Percentiles rank a stretch among this genome's conserved stretches.
These are phyloP conservation scores for Etheostoma cragini DNA, from an alignment of 2,113 vertebrate species.

Conservation along the genomic window DNA sequence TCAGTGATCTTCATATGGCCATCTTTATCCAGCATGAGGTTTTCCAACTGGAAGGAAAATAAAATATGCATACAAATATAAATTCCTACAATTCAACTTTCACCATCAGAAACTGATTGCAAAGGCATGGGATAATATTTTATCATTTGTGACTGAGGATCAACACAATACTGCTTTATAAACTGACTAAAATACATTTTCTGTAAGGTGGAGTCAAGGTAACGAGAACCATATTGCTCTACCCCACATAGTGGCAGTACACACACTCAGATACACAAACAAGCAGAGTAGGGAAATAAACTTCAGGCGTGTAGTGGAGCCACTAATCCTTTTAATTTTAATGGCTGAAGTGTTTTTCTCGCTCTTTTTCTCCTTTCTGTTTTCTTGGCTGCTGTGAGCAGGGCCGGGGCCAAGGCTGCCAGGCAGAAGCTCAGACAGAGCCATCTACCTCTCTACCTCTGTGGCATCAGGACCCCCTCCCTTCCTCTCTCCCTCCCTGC, in stretches of 20 bases:
- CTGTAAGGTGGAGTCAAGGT: slow-evolving; percentile 2
- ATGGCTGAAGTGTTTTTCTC: slow-evolving; percentile 75
- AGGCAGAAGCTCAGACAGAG: slow-evolving; percentile 73
- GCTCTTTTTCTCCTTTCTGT: slow-evolving; percentile 63
- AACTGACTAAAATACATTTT: background rate
- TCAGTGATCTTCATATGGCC: slow-evolving; percentile 99
- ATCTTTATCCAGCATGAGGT: slow-evolving; percentile 98
- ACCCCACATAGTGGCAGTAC: slow-evolving; percentile 19
- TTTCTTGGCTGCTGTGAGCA: slow-evolving; percentile 75
- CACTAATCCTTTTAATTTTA: slow-evolving; percentile 84
- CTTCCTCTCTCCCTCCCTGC: slow-evolving; percentile 10
- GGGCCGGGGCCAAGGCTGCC: slow-evolving; percentile 77
- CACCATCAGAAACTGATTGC: too few species aligned
- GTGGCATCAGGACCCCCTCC: slow-evolving; percentile 64
- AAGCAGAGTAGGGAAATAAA: slow-evolving; percentile 63
- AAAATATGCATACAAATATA: slow-evolving; percentile 11
- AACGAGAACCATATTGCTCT: slow-evolving; percentile 9
- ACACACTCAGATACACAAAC: slow-evolving; percentile 62
- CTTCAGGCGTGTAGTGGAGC: slow-evolving; percentile 72
- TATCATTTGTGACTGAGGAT: background rate
- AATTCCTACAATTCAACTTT: slow-evolving; percentile 7
- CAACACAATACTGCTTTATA: background rate
- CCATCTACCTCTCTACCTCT: slow-evolving; percentile 75
- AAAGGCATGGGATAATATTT: background rate
- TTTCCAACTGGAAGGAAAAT: slow-evolving; percentile 89